phyloP scores from a whole-genome alignment of 2,113 vertebrate species.

The Accipiter cooperii region DNA sequence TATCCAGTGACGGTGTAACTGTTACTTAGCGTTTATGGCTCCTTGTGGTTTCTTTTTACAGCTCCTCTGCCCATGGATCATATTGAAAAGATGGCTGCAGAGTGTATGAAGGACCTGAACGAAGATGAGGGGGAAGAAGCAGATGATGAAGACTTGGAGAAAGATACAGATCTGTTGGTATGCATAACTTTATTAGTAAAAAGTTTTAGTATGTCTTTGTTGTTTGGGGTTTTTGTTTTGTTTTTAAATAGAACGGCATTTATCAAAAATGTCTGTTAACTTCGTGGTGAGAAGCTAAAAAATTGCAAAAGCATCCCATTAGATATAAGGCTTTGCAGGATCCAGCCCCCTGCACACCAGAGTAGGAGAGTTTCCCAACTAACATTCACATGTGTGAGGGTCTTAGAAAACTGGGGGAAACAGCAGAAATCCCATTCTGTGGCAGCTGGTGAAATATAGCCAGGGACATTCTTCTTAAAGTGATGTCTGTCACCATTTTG shows the following conservation, averaged over 20 bases:
- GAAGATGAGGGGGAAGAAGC: constrained; percentile 76
- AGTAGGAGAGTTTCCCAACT: neutral
- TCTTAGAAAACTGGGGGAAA: neutral
- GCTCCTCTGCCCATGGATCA: constrained; percentile 91
- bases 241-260: neutral
- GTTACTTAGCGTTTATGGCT: neutral
- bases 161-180: constrained; percentile 86
- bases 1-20: neutral
- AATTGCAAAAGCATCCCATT: neutral
- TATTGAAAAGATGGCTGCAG: constrained; percentile 89
- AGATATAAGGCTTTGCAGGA: neutral
- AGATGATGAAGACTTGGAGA: constrained; percentile 79
- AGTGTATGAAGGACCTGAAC: constrained; percentile 89
- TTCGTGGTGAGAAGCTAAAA: neutral
- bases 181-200: neutral
- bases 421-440: neutral
- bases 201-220: neutral
- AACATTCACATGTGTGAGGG: neutral
- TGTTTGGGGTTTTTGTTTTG: neutral
- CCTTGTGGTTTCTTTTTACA: constrained; percentile 54
- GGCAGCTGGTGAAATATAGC: neutral
- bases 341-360: neutral
- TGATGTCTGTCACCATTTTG: neutral
- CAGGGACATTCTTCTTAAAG: neutral
- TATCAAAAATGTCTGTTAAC: neutral